Percentiles rank a stretch among this genome's conserved stretches.
These are phyloP conservation scores for Anarrhichthys ocellatus DNA, from an alignment of 2,113 vertebrate species.

Conservation along the genomic window DNA sequence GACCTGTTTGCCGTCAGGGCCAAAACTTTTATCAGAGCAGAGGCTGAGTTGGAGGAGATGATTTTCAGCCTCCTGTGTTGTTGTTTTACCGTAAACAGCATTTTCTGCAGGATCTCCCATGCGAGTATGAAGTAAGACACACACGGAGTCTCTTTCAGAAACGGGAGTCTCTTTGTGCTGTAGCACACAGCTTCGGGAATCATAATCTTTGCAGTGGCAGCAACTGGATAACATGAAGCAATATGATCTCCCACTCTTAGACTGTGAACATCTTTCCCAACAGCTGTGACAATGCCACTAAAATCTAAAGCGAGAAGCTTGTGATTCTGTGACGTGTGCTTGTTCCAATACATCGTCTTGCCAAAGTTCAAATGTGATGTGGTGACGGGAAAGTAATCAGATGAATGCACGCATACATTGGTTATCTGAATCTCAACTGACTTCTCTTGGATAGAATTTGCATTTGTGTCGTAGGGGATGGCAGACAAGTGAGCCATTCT, in stretches of 20 bases:
- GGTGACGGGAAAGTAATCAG: slow-evolving; percentile 89
- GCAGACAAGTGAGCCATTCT: slow-evolving; percentile 76
- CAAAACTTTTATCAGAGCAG: slow-evolving; percentile 82
- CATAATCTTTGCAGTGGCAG: slow-evolving; percentile 74
- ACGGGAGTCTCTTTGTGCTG: slow-evolving; percentile 77
- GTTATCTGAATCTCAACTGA: slow-evolving; percentile 83
- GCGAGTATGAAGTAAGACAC: slow-evolving; percentile 87
- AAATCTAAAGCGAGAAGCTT: slow-evolving; percentile 87
- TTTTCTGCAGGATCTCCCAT: slow-evolving; percentile 83
- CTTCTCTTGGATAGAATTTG: slow-evolving; percentile 54
- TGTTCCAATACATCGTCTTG: slow-evolving; percentile 86
- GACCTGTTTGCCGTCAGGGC: slow-evolving; percentile 79
- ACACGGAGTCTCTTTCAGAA: slow-evolving; percentile 84
- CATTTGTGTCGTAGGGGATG: slow-evolving; percentile 22
- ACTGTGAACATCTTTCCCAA: slow-evolving; percentile 79
- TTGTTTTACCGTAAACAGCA: slow-evolving; percentile 69
- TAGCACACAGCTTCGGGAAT: slow-evolving; percentile 85
- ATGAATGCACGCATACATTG: slow-evolving; percentile 86
- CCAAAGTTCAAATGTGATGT: slow-evolving; percentile 83
- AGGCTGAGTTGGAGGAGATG: slow-evolving; percentile 80
- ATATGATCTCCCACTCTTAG: slow-evolving; percentile 86
- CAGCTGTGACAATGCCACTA: slow-evolving; percentile 83
- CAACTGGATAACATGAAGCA: slow-evolving; percentile 84
- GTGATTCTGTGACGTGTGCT: slow-evolving; percentile 77
- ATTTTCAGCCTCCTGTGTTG: slow-evolving; percentile 79